Evolutionary conservation across 2,113 vertebrate species (phyloP), one percentile per base, ranked within the genome.

Genomic region (Oreochromis aureus): DNA sequence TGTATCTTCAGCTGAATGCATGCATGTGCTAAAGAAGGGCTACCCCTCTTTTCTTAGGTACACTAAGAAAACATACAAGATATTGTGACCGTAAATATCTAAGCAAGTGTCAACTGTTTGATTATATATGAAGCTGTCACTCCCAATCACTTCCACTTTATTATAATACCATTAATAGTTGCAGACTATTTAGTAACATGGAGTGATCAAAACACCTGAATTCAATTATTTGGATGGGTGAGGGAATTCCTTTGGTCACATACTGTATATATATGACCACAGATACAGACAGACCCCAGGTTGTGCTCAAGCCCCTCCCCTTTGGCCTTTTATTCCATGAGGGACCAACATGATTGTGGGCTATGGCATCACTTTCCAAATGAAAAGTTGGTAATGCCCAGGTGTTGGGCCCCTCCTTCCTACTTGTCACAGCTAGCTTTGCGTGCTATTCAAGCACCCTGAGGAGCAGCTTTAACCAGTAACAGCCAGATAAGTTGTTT

Each of bases 181-280:
- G 10, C 59, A 63, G 2, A 63, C 6, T 63, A 63, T 63, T 34
- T 19, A 63, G 16, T 63, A 34, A 34, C 59, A 34, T 61, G 27
- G 1, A 1, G 59, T 34, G 32, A 63, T 63, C 19, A 36, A 36
- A 19, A 19, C 10, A 61, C 30, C 30, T 61, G 59, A 61, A 61
- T 34, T 61, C 0, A 34, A 0, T 34, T 19, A 19, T 34, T 61
- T 34, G 0, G 0, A 61, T 61, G 5, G 30, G 30, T 63, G 2
- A 61, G 0, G 0, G 58, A 32, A 59, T 59, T 32, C 1, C 18
- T 9, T 61, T 61, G 27, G 58, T 2, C 59, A 6, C 3, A 3
- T 19, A 34, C 1, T 7, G 7, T 36, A 36, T 36, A 2, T 61
- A 34, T 63, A 19, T 11, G 16, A 63, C 30, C 59, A 63, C 59